These are phyloP conservation scores for Leucophenga varia DNA, from an alignment of 1,140 invertebrate genomes.

Conservation along the genomic window DNA sequence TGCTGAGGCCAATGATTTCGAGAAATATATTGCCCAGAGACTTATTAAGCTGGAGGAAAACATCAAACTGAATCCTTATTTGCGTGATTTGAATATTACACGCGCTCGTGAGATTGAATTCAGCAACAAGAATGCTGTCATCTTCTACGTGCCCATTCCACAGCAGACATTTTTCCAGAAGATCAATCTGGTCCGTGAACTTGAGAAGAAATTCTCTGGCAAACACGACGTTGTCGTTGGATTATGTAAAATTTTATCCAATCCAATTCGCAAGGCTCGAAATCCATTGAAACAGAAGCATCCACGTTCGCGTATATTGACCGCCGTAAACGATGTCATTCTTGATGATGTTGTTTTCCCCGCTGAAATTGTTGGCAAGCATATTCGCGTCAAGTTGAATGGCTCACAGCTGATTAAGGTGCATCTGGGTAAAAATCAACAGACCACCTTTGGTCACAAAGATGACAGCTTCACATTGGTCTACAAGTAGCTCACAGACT, in stretches of 20 bases:
- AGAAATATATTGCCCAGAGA: constrained; percentile 89
- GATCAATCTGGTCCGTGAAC: constrained; percentile 91
- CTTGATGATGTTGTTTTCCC: constrained; percentile 98
- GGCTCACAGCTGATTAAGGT: constrained; percentile 97
- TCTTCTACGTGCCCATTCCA: constrained; percentile 98
- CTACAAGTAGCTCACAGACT: constrained; percentile 98
- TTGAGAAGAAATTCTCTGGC: constrained; percentile 99
- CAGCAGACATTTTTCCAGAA: constrained; percentile 97
- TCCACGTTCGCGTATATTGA: constrained; percentile 90
- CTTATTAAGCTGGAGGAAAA: constrained; percentile 95
- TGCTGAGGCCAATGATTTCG: constrained; percentile 87
- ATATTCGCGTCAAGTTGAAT: constrained; percentile 94
- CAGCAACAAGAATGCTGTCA: constrained; percentile 92
- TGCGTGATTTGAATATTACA: constrained; percentile 94
- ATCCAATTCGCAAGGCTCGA: constrained; percentile 94
- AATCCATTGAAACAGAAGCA: constrained; percentile 97
- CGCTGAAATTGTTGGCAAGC: constrained; percentile 98
- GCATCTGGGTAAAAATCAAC: constrained; percentile 97
- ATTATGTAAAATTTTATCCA: constrained; percentile 95
- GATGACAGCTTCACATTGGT: constrained; percentile 97
- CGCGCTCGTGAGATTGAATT: constrained; percentile 95
- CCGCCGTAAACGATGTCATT: constrained; percentile 95
- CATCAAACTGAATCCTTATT: constrained; percentile 93
- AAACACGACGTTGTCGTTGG: constrained; percentile 99
- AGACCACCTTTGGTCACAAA: constrained; percentile 99